Conservation (phyloP, 2,113 vertebrate genomes). For the Poicephalus meyeri region DNA sequence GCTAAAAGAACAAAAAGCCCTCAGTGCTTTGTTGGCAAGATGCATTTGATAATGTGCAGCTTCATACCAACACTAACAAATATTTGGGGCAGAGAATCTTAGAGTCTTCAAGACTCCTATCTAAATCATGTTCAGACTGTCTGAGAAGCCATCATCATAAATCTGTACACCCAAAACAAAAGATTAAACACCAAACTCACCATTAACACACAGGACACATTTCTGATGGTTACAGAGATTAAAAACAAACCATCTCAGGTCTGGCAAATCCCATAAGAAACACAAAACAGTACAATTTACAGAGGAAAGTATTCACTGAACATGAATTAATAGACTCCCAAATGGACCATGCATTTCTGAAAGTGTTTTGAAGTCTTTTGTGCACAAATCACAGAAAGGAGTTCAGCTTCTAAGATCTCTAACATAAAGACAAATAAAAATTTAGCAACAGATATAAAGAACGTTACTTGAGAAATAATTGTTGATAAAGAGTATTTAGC, state of each 20-base stretch:
- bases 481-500: not conserved
- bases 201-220: not conserved
- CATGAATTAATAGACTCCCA: not conserved
- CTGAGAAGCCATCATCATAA: not conserved
- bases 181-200: not conserved
- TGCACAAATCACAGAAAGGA: not conserved
- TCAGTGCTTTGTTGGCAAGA: constrained; percentile 10
- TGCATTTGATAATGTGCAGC: not conserved
- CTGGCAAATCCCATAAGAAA: not conserved
- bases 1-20: not conserved
- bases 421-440: too few relatives aligned
- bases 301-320: not conserved
- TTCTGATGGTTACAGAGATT: not conserved
- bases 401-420: not conserved
- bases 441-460: not conserved
- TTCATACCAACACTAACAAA: constrained; percentile 4
- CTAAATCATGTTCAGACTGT: not conserved
- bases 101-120: not conserved
- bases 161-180: not conserved
- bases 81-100: not conserved
- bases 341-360: not conserved
- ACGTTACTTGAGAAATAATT: not conserved
- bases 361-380: not conserved
- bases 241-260: not conserved
- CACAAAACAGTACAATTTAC: not conserved